A percentile compares a stretch with the other conserved stretches of the same genome.
Evolutionary conservation across 2,888 invertebrate genomes (phyloP).

Genomic region (Chymomyza procnemis): DNA sequence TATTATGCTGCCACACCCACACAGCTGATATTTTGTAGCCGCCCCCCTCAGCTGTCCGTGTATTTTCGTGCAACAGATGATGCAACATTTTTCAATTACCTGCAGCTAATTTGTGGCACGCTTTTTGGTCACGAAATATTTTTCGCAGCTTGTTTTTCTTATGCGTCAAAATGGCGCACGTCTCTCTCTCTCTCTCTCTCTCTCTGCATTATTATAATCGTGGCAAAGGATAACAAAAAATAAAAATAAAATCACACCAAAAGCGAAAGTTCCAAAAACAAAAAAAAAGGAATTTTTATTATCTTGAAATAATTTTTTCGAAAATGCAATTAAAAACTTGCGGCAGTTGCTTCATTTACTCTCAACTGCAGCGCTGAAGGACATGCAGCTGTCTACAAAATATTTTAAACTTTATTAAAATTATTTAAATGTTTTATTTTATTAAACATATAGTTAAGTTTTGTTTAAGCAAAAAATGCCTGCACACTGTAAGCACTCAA

Average conservation of each 20-base stretch:
- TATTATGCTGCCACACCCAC: no score
- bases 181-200: no score
- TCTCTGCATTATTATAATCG: not conserved
- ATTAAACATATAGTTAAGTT: no score
- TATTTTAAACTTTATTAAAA: no score
- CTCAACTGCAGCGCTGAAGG: no score
- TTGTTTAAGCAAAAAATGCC: no score
- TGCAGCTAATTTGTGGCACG: constrained; percentile 22
- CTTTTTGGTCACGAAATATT: not conserved
- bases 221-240: constrained; percentile 17
- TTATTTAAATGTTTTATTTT: not conserved
- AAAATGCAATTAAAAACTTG: constrained; percentile 4
- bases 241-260: constrained; percentile 7
- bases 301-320: not conserved
- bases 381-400: not conserved
- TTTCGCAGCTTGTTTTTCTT: not conserved
- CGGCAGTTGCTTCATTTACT: not conserved
- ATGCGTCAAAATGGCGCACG: not conserved
- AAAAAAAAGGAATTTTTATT: not conserved
- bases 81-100: constrained; percentile 41
- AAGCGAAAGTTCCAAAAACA: no score
- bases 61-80: constrained; percentile 13
- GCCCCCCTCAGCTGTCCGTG: no score
- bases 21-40: not conserved
- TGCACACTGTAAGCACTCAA: constrained; percentile 55